These are phyloP conservation scores for Andrena fulva DNA, from an alignment of 2,888 invertebrate species.

Conservation along the genomic window DNA sequence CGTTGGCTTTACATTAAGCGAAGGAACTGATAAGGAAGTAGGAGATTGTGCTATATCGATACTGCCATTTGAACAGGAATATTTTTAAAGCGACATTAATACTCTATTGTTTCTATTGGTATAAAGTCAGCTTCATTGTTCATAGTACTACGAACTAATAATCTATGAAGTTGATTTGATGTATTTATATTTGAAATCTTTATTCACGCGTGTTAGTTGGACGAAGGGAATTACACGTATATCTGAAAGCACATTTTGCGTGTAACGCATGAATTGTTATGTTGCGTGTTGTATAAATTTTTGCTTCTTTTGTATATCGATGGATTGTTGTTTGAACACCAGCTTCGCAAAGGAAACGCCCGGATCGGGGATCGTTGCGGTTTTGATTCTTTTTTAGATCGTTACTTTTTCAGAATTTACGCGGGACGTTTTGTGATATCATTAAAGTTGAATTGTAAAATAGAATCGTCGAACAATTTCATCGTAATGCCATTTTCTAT, in stretches of 20 bases:
- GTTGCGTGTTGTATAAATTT: constrained; percentile 5
- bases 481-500: constrained; percentile 13
- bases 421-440: constrained; percentile 13
- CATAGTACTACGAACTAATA: neutral
- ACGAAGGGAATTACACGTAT: neutral
- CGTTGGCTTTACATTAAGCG: constrained; percentile 63
- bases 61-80: constrained; percentile 68
- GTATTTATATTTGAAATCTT: constrained; percentile 17
- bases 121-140: constrained; percentile 7
- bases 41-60: constrained; percentile 68
- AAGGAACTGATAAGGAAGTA: constrained; percentile 31
- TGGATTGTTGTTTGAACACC: constrained; percentile 28
- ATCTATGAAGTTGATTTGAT: constrained; percentile 10
- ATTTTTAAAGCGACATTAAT: constrained; percentile 27
- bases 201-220: neutral
- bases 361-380: constrained; percentile 4
- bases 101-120: constrained; percentile 19
- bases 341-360: constrained; percentile 1
- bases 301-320: constrained; percentile 7
- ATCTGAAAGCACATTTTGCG: neutral
- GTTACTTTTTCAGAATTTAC: constrained; percentile 27
- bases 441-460: constrained; percentile 1
- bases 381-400: constrained; percentile 19
- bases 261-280: constrained; percentile 4
- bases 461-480: constrained; percentile 10